Evolutionary conservation across 2,888 invertebrate species (phyloP).

Genomic region (Fragum whitleyi): DNA sequence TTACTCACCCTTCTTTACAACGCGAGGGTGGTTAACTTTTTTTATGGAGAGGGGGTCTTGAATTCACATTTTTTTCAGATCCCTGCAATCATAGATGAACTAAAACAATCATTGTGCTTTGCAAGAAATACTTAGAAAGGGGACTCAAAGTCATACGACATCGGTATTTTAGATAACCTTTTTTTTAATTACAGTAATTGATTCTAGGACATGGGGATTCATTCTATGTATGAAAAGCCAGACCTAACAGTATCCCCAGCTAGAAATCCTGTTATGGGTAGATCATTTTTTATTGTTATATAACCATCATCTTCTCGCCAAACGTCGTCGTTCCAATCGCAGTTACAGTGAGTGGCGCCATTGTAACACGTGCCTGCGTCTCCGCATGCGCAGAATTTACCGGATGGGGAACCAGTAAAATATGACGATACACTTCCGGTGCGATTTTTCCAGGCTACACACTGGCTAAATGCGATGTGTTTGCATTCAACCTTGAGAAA

Average conservation of each 20-base stretch:
- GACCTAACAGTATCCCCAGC: constrained; percentile 19
- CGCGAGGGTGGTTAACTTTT: no score
- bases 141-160: no score
- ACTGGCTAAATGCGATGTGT: not conserved
- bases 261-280: not conserved
- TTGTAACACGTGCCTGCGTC: not conserved
- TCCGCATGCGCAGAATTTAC: not conserved
- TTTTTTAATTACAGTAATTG: no score
- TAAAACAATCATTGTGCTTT: no score
- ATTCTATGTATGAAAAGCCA: no score
- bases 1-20: no score
- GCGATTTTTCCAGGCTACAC: not conserved
- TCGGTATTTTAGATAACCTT: no score
- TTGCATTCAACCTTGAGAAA: not conserved
- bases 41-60: no score
- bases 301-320: not conserved
- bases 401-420: constrained; percentile 5
- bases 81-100: no score
- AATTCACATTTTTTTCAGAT: no score
- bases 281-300: not conserved
- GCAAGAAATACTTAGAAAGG: no score
- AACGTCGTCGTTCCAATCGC: not conserved
- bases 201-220: no score
- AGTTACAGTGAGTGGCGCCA: not conserved
- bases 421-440: not conserved